Base-by-base conservation (phyloP, 2,113 vertebrate genomes). In the Bettongia penicillata region DNA sequence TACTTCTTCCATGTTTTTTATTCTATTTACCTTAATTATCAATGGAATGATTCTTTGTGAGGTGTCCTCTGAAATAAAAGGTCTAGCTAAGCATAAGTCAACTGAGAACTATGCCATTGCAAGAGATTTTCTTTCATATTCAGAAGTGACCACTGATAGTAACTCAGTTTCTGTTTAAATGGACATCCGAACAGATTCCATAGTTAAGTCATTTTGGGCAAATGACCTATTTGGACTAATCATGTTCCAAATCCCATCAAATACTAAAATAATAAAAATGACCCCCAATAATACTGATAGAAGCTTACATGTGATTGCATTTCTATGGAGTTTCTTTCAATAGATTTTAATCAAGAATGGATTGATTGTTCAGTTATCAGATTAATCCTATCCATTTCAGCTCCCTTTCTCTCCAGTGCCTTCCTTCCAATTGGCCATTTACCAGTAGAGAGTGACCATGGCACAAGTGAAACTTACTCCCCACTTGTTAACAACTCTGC, bases 1-100 rank as follows among this genome's bases (percentile, higher is more conserved):
- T 53, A 47, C 93, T n/a, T 94, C 68, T 90, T 94, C 31, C 31
- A 68, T 61, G 53, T 55, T 53, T 94, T 96, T 93, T 94, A 16
- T 92, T 94, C 90, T 53, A 47, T 50, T 93, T 50, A 16, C 92
- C 6, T 51, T 90, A 61, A 16, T 84, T 43, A 84, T n/a, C 16
- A 55, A 89, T 48, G 52, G 26, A 90, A 47, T 37, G 94, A n/a
- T 51, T 28, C 51, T 37, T 28, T 25, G 28, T 51, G 53, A 28
- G 6, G 9, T 6, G n/a, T 90, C 24, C 1, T 47, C 50, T n/a
- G 53, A 37, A 53, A 49, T 84, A 95, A 93, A 25, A 89, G 89
- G 43, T 97, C 55, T 52, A 49, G 11, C 8, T 90, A 26, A 90
- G 89, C 6, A 84, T 51, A 95, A 31, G 51, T 43, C 0, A 31